Base-by-base conservation (phyloP, 2,797 vertebrate species). In the Typhlichthys subterraneus region DNA sequence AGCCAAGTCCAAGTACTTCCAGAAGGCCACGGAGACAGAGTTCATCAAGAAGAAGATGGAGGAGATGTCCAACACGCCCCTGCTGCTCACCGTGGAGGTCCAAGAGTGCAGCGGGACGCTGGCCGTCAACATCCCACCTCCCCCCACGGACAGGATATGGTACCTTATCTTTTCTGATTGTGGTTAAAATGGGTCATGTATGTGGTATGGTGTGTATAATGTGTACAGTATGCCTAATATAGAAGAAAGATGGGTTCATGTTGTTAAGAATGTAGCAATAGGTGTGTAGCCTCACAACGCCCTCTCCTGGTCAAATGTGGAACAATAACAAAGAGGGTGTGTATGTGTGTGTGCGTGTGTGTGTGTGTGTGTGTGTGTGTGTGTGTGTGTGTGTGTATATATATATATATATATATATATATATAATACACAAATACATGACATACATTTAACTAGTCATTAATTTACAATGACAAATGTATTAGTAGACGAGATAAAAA, bases 41-140 rank as follows among this genome's bases (percentile, higher is more conserved):
- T 99, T 99, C 75, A 99, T 99, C 70, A 99, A 98, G 89, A 99
- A 99, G 90, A 99, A 99, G 85, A 99, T 99, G 58, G 97, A 99
- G 85, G 97, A 99, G 85, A 95, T 99, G 70, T 98, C 98, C 45
- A 99, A 99, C 76, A 99, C 98, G 1, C 97, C 98, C 0, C 85
- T 99, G 82, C 90, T 99, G 85, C 94, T 99, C 65, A 99, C 96
- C 0, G 98, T 99, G 72, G 97, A 99, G 89, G 95, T 99, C 29
- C 98, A 99, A 50, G 97, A 99, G 82, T 98, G 95, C 72, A 91
- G 87, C 52, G 98, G 98, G 79, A 96, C 91, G 0, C 88, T 99
- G 77, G 94, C 95, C 1, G 95, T 99, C 87, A 99, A 99, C 93
- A 96, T 99, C 84, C 98, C 98, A 48, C 96, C 98, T 60, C 96